phyloP scores from a whole-genome alignment of 1,140 invertebrate species.

The Drosophila punjabiensis region DNA sequence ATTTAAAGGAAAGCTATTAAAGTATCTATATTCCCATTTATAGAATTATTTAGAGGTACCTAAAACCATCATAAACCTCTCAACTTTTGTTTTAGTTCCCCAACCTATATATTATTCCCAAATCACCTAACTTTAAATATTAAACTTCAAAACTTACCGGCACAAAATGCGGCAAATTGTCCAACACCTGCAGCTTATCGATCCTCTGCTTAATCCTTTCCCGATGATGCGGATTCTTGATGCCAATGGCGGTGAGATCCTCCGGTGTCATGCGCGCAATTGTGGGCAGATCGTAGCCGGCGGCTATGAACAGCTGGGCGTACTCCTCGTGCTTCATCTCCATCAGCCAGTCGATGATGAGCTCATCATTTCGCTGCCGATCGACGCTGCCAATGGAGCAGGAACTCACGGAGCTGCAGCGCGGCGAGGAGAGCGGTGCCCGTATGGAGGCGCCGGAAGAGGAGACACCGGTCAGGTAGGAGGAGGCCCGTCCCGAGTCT shows the following conservation, averaged over 20 bases:
- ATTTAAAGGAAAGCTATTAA: background rate
- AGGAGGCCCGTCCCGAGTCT: conserved; percentile 95
- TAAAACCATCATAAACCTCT: background rate
- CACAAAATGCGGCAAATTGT: conserved; percentile 96
- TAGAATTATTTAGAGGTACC: background rate
- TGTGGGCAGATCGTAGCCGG: conserved; percentile 99
- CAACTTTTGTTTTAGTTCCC: background rate
- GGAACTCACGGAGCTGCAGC: conserved; percentile 89
- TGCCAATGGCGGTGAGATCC: conserved; percentile 93
- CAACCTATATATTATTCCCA: background rate
- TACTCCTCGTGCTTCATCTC: conserved; percentile 99
- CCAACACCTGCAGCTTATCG: conserved; percentile 96
- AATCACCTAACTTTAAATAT: no score
- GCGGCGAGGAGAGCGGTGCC: conserved; percentile 85
- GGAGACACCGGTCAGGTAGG: conserved; percentile 84
- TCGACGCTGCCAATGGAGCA: conserved; percentile 92
- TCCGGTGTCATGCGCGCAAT: conserved; percentile 99
- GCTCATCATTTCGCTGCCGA: conserved; percentile 89
- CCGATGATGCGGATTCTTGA: conserved; percentile 98
- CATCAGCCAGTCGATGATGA: conserved; percentile 97
- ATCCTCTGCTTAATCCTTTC: conserved; percentile 98
- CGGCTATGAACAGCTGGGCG: conserved; percentile 95
- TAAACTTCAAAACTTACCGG: conserved; percentile 88
- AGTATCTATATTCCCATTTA: no score
- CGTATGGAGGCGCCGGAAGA: conserved; percentile 84